phyloP scores from a whole-genome alignment of 2,888 invertebrate genomes.

The Eutolmus rufibarbis region DNA sequence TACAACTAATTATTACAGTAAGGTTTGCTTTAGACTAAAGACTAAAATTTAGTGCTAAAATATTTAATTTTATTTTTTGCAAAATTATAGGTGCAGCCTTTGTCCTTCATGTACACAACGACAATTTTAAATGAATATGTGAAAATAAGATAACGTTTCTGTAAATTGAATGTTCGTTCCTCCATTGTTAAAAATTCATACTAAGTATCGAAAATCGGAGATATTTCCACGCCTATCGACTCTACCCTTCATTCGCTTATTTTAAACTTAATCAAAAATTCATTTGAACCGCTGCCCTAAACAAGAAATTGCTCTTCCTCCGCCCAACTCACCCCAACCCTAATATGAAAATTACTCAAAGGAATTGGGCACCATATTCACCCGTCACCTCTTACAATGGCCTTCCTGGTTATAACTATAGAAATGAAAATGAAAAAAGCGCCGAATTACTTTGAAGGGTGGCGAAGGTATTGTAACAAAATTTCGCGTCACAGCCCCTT shows the following conservation, averaged over 20 bases:
- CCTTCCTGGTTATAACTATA: background rate
- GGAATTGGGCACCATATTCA: slow-evolving; percentile 21
- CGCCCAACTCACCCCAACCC: background rate
- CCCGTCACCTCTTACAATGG: slow-evolving; percentile 7
- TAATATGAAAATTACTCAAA: slow-evolving; percentile 6
- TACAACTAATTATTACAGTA: too few relatives aligned
- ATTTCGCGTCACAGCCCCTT: background rate
- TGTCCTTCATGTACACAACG: too few relatives aligned
- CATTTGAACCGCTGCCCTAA: background rate
- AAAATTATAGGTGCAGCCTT: too few relatives aligned
- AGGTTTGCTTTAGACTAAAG: too few relatives aligned
- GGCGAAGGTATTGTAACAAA: slow-evolving; percentile 1
- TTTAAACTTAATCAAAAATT: background rate
- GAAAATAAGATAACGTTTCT: too few relatives aligned
- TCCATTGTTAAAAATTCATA: background rate
- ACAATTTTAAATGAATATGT: too few relatives aligned
- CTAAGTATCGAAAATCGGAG: background rate
- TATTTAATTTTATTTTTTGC: too few relatives aligned
- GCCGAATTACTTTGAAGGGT: background rate
- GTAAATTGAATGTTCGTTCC: too few relatives aligned
- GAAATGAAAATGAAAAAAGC: slow-evolving; percentile 1
- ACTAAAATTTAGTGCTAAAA: too few relatives aligned
- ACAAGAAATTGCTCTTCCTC: slow-evolving; percentile 5
- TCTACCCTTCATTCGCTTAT: background rate
- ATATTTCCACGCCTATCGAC: background rate